Evolutionary conservation across 2,888 invertebrate genomes (phyloP), one percentile per base, ranked within the genome.

Genomic region (Dioctria rufipes): DNA sequence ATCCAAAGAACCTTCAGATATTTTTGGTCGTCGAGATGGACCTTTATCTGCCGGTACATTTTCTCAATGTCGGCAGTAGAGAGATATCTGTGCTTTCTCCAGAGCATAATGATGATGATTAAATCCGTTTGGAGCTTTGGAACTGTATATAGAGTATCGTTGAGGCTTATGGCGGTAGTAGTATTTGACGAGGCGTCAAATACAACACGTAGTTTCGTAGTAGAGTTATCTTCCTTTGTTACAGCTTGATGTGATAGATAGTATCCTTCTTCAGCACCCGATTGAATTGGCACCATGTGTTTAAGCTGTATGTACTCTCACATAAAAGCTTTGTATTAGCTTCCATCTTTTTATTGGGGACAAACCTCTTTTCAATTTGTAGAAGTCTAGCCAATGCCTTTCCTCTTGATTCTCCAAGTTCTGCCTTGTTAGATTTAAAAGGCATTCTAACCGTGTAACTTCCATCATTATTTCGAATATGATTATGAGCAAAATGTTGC

Each of bases 1-100:
- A 77, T 67, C 83, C 80, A 81, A 5, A 83, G 9, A 5, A 83
- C 71, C 49, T 79, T 61, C 37, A 80, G 82, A 11, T 61, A 80
- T 6, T 80, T 51, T n/a, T 66, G 79, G 42, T 83, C 77, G 0
- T 69, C 43, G 8, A 65, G 49, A 46, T 78, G 25, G 1, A 82
- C 11, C 13, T 40, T 25, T 9, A 82, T 77, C 69, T 83, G 80
- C 25, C 25, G 25, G 40, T 78, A 82, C 81, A 82, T 83, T 61
- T 82, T 82, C 54, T 80, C 78, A 5, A 78, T 67, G n/a, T 80
- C 81, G 8, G 81, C 78, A 4, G 75, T 75, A 61, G 77, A 78
- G 46, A 46, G 2, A 46, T 46, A 46, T 8, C 46, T 46, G 8
- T 46, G 46, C 46, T 4, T 46, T 46, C 46, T 46, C 46, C 46